Percentiles rank a stretch among this genome's conserved stretches.
phyloP scores from a whole-genome alignment of 2,888 invertebrate genomes.

The Drosophila kokeensis region DNA sequence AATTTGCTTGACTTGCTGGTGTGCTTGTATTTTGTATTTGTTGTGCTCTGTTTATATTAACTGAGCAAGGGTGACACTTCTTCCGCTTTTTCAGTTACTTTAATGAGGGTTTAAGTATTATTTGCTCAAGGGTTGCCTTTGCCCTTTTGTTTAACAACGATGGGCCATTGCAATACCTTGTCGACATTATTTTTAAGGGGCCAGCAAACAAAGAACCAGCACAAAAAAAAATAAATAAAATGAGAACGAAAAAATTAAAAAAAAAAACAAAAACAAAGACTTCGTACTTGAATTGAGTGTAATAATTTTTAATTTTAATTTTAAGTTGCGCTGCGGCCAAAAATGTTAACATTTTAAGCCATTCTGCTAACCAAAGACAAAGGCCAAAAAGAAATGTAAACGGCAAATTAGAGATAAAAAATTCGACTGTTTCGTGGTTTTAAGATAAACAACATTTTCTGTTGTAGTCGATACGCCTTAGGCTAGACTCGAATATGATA shows the following conservation, averaged over 20 bases:
- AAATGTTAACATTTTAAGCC: constrained; percentile 44
- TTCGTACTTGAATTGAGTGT: constrained; percentile 58
- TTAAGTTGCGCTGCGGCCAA: constrained; percentile 65
- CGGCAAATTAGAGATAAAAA: constrained; percentile 41
- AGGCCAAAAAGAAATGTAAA: constrained; percentile 11
- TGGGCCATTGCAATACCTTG: constrained; percentile 58
- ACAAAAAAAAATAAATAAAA: constrained; percentile 18
- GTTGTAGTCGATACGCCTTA: neutral
- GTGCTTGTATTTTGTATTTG: constrained; percentile 66
- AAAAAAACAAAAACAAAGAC: constrained; percentile 22
- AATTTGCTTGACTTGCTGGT: constrained; percentile 76
- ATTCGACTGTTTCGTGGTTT: constrained; percentile 49
- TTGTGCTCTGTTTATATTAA: constrained; percentile 76
- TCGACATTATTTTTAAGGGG: constrained; percentile 50
- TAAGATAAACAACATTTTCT: constrained; percentile 50
- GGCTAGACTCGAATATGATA: neutral
- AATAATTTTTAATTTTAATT: constrained; percentile 80
- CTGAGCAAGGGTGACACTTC: constrained; percentile 77
- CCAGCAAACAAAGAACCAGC: constrained; percentile 27
- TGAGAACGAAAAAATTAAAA: constrained; percentile 2
- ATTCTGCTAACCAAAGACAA: constrained; percentile 22
- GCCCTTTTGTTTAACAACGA: constrained; percentile 71
- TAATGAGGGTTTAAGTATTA: constrained; percentile 81
- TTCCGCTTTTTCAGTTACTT: constrained; percentile 55
- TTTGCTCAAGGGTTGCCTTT: constrained; percentile 76